Percentiles rank a stretch among this genome's conserved stretches.
Conservation (phyloP, 2,797 vertebrate genomes). For the Cygnus olor region DNA sequence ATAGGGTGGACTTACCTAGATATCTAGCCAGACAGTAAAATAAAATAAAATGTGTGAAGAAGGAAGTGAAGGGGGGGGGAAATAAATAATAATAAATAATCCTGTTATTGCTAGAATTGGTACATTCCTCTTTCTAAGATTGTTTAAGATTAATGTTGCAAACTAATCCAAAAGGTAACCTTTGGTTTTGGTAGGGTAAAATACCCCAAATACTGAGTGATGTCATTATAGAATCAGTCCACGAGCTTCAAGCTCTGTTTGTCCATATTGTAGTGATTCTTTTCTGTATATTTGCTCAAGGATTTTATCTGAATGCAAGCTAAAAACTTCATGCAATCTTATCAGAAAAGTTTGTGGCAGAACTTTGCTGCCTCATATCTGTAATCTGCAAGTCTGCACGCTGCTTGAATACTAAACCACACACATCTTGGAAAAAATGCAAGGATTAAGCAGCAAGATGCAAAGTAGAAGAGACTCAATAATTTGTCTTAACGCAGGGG, state of each 20-base stretch:
- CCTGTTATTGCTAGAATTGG: background rate
- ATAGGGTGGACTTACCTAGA: background rate
- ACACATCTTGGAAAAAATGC: background rate
- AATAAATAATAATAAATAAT: background rate
- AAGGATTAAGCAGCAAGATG: background rate
- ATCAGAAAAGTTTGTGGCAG: constrained; percentile 14
- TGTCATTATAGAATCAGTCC: background rate
- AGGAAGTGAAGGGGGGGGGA: background rate
- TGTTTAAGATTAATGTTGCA: background rate
- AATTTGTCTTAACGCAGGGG: background rate
- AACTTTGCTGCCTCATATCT: background rate
- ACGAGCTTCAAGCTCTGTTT: background rate
- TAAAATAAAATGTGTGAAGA: background rate
- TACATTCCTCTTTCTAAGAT: background rate
- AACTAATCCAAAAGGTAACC: background rate
- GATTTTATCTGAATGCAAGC: background rate
- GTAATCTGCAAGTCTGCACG: constrained; percentile 13
- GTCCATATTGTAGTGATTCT: accelerated
- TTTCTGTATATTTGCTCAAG: background rate
- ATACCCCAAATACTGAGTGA: background rate
- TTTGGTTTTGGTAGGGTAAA: background rate
- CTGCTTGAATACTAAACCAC: constrained; percentile 12
- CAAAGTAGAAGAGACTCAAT: background rate
- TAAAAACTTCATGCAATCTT: background rate
- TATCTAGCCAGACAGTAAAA: background rate